Evolutionary conservation across 2,888 invertebrate genomes (phyloP).

Genomic region (Sclerodermus sp.): DNA sequence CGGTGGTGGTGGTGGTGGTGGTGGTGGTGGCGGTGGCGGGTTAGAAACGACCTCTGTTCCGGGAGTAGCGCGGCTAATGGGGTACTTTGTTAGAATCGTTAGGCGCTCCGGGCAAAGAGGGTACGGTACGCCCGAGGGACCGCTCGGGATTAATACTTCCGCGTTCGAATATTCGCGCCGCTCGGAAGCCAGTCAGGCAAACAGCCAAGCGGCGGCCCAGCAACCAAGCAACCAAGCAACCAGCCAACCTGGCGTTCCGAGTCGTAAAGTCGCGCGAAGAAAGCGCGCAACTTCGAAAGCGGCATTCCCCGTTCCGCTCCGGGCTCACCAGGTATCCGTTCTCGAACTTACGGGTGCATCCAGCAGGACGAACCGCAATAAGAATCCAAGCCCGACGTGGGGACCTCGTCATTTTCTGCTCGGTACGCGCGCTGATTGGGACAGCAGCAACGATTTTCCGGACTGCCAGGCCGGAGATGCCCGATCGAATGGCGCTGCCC

Average conservation of each 20-base stretch:
- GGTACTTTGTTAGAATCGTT: slow-evolving; percentile 36
- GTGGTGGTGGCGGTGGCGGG: slow-evolving; percentile 9
- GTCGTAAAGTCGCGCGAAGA: slow-evolving; percentile 28
- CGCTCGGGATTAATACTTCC: slow-evolving; percentile 43
- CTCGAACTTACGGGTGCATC: neutral
- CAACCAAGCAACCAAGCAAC: neutral
- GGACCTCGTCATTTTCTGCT: slow-evolving; percentile 45
- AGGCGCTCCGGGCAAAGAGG: slow-evolving; percentile 15
- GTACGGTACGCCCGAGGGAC: slow-evolving; percentile 34
- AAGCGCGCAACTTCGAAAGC: slow-evolving; percentile 28
- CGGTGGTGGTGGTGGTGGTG: too few species aligned
- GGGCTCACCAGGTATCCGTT: slow-evolving; percentile 49
- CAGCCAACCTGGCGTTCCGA: neutral
- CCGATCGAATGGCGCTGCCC: slow-evolving; percentile 22
- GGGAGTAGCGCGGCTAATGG: slow-evolving; percentile 38
- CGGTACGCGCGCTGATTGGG: slow-evolving; percentile 45
- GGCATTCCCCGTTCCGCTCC: slow-evolving; percentile 53
- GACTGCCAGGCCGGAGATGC: slow-evolving; percentile 34
- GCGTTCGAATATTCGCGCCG: slow-evolving; percentile 29
- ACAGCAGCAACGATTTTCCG: slow-evolving; percentile 48
- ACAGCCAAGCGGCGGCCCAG: neutral
- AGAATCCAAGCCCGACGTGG: neutral
- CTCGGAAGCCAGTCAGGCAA: neutral
- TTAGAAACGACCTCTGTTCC: slow-evolving; percentile 29
- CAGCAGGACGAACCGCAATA: neutral